Base-by-base conservation (phyloP, 2,797 vertebrate species). In the Parauchenoglanis ngamensis region DNA sequence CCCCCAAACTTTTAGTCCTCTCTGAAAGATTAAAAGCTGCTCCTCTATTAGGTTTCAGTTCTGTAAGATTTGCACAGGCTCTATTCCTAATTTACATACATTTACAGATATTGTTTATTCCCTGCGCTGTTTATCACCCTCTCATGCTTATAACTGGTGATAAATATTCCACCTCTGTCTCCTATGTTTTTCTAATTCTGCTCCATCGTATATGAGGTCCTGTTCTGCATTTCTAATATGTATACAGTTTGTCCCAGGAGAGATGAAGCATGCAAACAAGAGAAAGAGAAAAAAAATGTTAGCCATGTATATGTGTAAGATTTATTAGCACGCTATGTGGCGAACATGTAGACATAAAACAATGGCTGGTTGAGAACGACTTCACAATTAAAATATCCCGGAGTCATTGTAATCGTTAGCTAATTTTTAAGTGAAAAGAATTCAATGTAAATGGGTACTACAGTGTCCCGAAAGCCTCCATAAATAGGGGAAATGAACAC, bases 81-180 rank as follows among this genome's bases (percentile, higher is more conserved):
- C 61, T 4, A 46, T 52, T 28, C 46, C 57, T 67, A 5, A 82
- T 82, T 65, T 67, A 0, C 61, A 82, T 82, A 67, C 12, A 52
- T 65, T 82, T 67, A 11, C 80, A 49, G 61, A 49, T 21, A 49
- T 67, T 52, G 13, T 31, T 67, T 52, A 31, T 82, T 67, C 25
- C 61, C 4, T 52, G 15, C 31, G 61, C 80, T 65, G 61, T 82
- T 82, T 19, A 82, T 82, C 59, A 65, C 61, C 28, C 1, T 12
- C 61, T 49, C 59, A 11, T 49, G 40, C 15, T 65, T 82, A 28
- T 46, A 52, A 28, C 35, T 7, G 12, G 15, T 12, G 61, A 67
- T 82, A 31, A 82, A 82, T 82, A 67, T 82, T 82, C 61, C 46
- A 65, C 80, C 80, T 52, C 35, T 4, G 79, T 65, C 80, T 65